phyloP scores from a whole-genome alignment of 2,888 invertebrate genomes.

The Eristalinus aeneus region DNA sequence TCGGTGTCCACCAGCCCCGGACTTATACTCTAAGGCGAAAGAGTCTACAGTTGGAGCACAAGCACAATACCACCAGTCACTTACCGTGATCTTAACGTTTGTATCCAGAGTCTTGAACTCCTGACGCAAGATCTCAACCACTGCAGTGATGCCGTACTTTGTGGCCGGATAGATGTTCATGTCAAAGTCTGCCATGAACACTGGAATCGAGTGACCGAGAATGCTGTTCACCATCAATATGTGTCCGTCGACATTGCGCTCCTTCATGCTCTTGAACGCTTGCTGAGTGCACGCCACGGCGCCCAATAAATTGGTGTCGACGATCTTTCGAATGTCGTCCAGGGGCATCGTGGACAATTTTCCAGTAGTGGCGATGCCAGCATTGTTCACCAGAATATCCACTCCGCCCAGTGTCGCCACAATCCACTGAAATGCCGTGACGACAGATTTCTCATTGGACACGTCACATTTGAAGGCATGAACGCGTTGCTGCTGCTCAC shows the following conservation, averaged over 20 bases:
- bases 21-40: conserved; percentile 79
- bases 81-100: conserved; percentile 79
- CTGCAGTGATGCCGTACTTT: conserved; percentile 78
- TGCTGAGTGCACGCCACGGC: conserved; percentile 81
- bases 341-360: conserved; percentile 73
- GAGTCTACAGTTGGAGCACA: background rate
- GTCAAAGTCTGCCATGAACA: conserved; percentile 36
- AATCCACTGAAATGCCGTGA: conserved; percentile 82
- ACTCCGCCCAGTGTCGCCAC: conserved; percentile 82
- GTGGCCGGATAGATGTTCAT: conserved; percentile 76
- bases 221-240: conserved; percentile 81
- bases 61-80: conserved; percentile 24
- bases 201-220: conserved; percentile 75
- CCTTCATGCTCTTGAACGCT: conserved; percentile 82
- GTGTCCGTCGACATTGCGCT: conserved; percentile 81
- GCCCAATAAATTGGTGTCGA: conserved; percentile 82
- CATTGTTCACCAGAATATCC: conserved; percentile 84
- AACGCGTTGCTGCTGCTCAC: conserved; percentile 75
- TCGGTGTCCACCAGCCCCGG: conserved; percentile 81
- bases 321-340: conserved; percentile 73
- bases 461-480: conserved; percentile 81
- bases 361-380: conserved; percentile 79
- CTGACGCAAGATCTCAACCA: conserved; percentile 78
- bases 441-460: conserved; percentile 82
- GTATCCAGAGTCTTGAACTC: conserved; percentile 77